Evolutionary conservation across 2,797 vertebrate species (phyloP), one percentile per base, ranked within the genome.

Genomic region (Acrossocheilus fasciatus): DNA sequence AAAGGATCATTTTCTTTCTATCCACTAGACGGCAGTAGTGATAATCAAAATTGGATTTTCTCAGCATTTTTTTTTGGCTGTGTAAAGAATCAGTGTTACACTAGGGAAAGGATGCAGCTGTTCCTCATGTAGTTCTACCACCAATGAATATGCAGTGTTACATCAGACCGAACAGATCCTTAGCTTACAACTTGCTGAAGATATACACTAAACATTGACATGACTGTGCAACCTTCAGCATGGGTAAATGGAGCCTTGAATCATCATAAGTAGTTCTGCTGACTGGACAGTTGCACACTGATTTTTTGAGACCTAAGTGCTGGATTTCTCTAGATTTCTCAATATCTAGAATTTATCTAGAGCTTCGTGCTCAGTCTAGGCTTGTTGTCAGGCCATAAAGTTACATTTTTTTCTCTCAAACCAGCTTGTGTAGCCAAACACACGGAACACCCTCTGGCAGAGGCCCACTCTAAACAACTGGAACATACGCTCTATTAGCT

Each of bases 391-490:
- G 59, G 23, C 34, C 47, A 69, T 78, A 15, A 70, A 86, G 64
- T 79, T 70, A 0, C 10, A 23, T 69, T 74, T 90, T 90, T 30
- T 66, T 74, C 26, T 45, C 50, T 86, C 64, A 84, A 72, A 68
- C 82, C 20, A 81, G 26, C 80, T 70, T 82, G 78, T 87, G 59
- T 76, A 86, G 52, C 70, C 45, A 87, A 34, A 81, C 72, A 84
- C 64, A 87, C 17, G 41, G 81, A 76, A 85, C 75, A 88, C 86
- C 84, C 78, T 87, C 75, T 90, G 84, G 78, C 87, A 86, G 34
- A 30, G 74, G 70, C 86, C 82, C 84, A 80, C 30, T 87, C 75
- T 79, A 69, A 84, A 90, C 88, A 89, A 86, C 87, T 90, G 88
- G 85, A 81, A 45, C 75, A 88, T 64, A 77, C 68, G 70, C 85